Base-by-base conservation (phyloP, 2,797 vertebrate genomes). In the Apodemus agrarius region DNA sequence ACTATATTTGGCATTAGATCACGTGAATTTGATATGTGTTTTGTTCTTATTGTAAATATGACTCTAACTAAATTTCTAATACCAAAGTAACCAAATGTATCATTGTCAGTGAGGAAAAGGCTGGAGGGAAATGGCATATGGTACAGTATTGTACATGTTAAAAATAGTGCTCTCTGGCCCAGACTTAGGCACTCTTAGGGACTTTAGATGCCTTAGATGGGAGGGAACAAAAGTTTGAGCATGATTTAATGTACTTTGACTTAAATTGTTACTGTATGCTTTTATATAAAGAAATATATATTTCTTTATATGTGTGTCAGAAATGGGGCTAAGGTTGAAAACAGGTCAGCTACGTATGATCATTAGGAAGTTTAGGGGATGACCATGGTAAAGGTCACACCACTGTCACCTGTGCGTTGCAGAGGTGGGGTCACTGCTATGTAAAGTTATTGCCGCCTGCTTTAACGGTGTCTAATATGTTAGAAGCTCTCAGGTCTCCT, bases 101-200 rank as follows among this genome's bases (percentile, higher is more conserved):
- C 65, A 31, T 89, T 95, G 81, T 57, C 86, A 24, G 54, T 16
- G 80, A 76, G 61, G 91, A 87, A 40, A 85, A 84, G 78, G 78
- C 85, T 65, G 75, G 57, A 89, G 83, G 90, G n/a, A 83, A 57
- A 14, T 75, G 79, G 86, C 94, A 31, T 89, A 84, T 86, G 94
- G 95, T 31, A n/a, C 61, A 72, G 40, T 94, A 85, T 86, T 57
- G 89, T 49, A 59, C 40, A 40, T 21, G 43, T 91, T 97, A 69
- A 95, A 97, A 96, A 93, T 96, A 97, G 61, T 96, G 65, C 86
- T 43, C 78, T 24, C 82, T 89, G 4, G 2, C 81, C 67, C 72
- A 75, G 80, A 52, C 83, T 84, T 24, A 90, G 92, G 46, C 46
- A 49, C 75, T 91, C 57, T 69, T 74, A 49, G 89, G 79, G 59